Base-by-base conservation (phyloP, 2,797 vertebrate genomes). In the Phrynocephalus forsythii region DNA sequence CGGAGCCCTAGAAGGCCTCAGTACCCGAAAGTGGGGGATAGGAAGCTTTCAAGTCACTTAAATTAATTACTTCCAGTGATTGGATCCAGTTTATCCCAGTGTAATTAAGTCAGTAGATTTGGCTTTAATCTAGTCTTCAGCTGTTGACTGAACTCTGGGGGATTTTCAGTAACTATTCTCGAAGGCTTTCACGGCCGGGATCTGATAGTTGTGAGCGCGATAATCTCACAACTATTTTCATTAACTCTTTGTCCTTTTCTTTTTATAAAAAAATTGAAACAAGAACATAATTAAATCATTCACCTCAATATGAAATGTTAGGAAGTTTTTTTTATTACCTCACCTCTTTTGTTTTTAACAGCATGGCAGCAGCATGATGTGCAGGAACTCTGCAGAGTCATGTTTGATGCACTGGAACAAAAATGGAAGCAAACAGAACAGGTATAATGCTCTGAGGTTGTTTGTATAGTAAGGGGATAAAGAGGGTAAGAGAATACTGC, bases 391-490 rank as follows among this genome's bases (percentile, higher is more conserved):
- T 99, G 99, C 94, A 98, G 99, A 94, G 99, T 99, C 95, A 99
- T 99, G 99, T 99, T 99, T 94, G 99, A 99, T 96, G 99, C 99
- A 95, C 97, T 99, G 95, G 99, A 99, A 94, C 99, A 99, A 94
- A 99, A 99, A 89, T 99, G 99, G 99, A 99, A 99, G 94, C 98
- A 99, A 96, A 99, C 99, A 0, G 99, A 99, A 93, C 99, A 99
- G 98, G 99, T 99, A 96, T 72, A 44, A 5, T 76, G 10, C 3
- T 30, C 13, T 69, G 15, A 28, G 56, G 11, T 9, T 0, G 0
- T 7, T 71, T 79, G 66, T 63, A 44, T 10, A 33, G 2, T 76
- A 72, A 30, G 79, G 26, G n/a, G 24, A 16, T 22, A 56, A 69
- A 73, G 28, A 2, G n/a, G 33, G 7, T 44, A n/a, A 10, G 1